Conservation (phyloP, 2,888 invertebrate species). For the Eupeodes latifasciatus region DNA sequence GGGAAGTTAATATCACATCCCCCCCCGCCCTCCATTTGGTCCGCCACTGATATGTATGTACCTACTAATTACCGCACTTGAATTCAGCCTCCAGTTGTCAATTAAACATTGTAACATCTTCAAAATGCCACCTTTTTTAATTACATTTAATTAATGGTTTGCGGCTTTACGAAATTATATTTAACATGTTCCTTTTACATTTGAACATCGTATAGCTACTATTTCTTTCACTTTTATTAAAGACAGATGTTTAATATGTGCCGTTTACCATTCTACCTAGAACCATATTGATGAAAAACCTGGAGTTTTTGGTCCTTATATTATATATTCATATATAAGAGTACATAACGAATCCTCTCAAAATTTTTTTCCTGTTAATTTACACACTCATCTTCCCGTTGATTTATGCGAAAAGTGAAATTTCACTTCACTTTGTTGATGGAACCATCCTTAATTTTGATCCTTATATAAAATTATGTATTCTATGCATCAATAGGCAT, state of each 20-base stretch:
- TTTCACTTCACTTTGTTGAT: background rate
- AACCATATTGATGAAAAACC: too few relatives aligned
- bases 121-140: background rate
- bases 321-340: too few relatives aligned
- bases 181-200: background rate
- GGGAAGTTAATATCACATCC: too few relatives aligned
- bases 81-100: background rate
- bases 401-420: conserved; percentile 2
- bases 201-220: background rate
- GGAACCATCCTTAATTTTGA: background rate
- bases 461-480: background rate
- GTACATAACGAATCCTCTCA: too few relatives aligned
- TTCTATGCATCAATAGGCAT: too few relatives aligned
- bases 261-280: background rate
- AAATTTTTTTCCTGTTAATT: background rate
- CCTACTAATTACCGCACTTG: background rate
- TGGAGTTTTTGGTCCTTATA: background rate
- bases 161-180: background rate
- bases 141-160: background rate
- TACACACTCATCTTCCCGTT: background rate
- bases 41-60: too few relatives aligned
- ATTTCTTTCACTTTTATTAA: background rate
- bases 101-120: background rate
- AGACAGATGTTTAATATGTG: background rate
- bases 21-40: too few relatives aligned